phyloP scores from a whole-genome alignment of 1,140 invertebrate genomes.

The Heliconius hermathena region DNA sequence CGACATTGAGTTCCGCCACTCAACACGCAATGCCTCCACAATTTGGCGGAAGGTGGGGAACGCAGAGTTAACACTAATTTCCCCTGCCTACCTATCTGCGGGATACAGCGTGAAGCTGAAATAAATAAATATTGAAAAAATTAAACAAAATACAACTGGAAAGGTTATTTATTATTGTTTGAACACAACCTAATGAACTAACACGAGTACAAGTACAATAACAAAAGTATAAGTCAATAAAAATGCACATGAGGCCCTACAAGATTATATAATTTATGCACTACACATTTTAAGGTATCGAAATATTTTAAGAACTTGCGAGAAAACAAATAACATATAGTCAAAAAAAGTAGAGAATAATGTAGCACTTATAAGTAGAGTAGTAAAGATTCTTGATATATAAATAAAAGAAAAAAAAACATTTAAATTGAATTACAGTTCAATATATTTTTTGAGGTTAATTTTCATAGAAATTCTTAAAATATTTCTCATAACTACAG shows the following conservation, averaged over 20 bases:
- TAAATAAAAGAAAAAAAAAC: too few relatives aligned
- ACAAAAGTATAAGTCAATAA: slow-evolving; percentile 32
- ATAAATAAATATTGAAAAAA: slow-evolving; percentile 6
- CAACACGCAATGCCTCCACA: background rate
- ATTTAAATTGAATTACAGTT: too few relatives aligned
- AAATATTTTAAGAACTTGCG: background rate
- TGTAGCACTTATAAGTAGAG: too few relatives aligned
- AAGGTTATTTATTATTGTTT: slow-evolving; percentile 46
- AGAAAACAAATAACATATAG: background rate
- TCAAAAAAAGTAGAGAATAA: background rate
- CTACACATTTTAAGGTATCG: background rate
- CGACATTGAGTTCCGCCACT: too few relatives aligned
- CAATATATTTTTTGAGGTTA: background rate
- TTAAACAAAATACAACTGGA: slow-evolving; percentile 30
- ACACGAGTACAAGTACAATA: slow-evolving; percentile 24
- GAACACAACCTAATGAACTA: slow-evolving; percentile 45
- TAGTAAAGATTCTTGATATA: too few relatives aligned
- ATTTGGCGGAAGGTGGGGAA: too few relatives aligned
- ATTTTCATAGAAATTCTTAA: slow-evolving; percentile 1
- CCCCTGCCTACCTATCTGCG: background rate
- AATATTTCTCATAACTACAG: background rate
- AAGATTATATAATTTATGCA: slow-evolving; percentile 8
- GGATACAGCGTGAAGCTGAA: background rate
- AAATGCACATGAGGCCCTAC: slow-evolving; percentile 31
- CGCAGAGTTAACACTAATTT: background rate